Evolutionary conservation across 2,888 invertebrate genomes (phyloP).

Genomic region (Hypomecis punctinalis): DNA sequence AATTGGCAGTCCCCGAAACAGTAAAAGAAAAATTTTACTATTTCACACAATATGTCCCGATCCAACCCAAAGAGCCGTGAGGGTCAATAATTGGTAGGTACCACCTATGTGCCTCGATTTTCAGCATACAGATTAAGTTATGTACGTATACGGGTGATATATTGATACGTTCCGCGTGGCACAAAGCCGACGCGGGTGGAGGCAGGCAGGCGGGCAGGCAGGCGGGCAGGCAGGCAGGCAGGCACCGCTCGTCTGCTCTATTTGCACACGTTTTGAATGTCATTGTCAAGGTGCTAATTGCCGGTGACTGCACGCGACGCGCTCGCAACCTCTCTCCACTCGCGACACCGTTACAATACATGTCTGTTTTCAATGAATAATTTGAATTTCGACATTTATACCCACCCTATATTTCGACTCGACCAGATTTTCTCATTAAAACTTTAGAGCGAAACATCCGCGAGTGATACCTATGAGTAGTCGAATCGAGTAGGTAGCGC

Average conservation of each 20-base stretch:
- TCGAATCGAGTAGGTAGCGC: too few relatives aligned
- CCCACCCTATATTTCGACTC: constrained; percentile 31
- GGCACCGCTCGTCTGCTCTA: constrained; percentile 57
- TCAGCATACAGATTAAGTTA: constrained; percentile 3
- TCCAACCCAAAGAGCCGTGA: background rate
- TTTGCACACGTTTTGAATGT: constrained; percentile 82
- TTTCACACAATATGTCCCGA: too few relatives aligned
- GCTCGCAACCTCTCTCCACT: constrained; percentile 42
- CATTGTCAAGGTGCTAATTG: constrained; percentile 81
- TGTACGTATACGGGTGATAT: background rate
- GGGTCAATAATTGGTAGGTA: background rate
- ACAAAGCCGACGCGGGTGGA: constrained; percentile 44
- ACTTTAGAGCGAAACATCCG: constrained; percentile 48
- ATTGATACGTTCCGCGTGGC: constrained; percentile 22
- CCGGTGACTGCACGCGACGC: constrained; percentile 54
- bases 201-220: too few relatives aligned
- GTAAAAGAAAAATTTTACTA: too few relatives aligned
- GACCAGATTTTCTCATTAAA: constrained; percentile 53
- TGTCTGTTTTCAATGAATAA: constrained; percentile 48
- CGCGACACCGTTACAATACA: constrained; percentile 52
- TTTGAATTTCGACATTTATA: constrained; percentile 45
- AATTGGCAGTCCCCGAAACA: too few relatives aligned
- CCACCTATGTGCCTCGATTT: constrained; percentile 2
- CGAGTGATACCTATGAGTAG: constrained; percentile 29
- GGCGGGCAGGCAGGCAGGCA: constrained; percentile 18